Evolutionary conservation across 2,888 invertebrate species (phyloP), one percentile per base, ranked within the genome.

Genomic region (Tenodera sinensis): DNA sequence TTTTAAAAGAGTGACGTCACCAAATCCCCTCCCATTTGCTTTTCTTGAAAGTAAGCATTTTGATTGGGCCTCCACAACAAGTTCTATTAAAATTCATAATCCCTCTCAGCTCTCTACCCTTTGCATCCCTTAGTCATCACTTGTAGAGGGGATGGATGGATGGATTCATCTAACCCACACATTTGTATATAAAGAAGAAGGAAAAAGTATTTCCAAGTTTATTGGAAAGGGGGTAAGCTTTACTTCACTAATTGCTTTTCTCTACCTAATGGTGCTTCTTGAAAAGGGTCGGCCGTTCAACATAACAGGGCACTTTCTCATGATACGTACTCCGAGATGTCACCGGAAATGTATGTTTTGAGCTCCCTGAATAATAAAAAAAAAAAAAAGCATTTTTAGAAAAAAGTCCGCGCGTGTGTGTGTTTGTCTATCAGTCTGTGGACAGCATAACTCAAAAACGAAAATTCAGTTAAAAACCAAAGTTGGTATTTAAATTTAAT

Each of bases 81-180:
- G 42, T 87, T 87, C 87, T 81, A 87, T 87, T 87, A 87, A 34
- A 87, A n/a, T 34, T 34, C 42, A 83, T 83, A 87, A 87, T 87
- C 87, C 87, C 81, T 87, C 54, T 71, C 54, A 71, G 54, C 25
- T 71, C 54, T 71, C 54, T 71, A 71, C 54, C 54, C 54, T 54
- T 54, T 54, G 54, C 54, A 54, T 54, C 54, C 54, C 54, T 71
- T 71, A 71, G 54, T 71, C 54, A 71, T 71, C 54, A 71, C 54
- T 71, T 71, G 54, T 6, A 71, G 54, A 71, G 54, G 54, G 54
- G 54, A 4, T 15, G 54, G 54, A 54, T 54, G 20, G 20, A 71
- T 71, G 20, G 20, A 20, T 20, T 71, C 54, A 20, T 20, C 20
- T 71, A 71, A 71, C 54, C 54, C 54, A 71, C 54, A 71, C 54